Conservation (phyloP, 1,140 invertebrate species). For the Hesperophylax magnus region DNA sequence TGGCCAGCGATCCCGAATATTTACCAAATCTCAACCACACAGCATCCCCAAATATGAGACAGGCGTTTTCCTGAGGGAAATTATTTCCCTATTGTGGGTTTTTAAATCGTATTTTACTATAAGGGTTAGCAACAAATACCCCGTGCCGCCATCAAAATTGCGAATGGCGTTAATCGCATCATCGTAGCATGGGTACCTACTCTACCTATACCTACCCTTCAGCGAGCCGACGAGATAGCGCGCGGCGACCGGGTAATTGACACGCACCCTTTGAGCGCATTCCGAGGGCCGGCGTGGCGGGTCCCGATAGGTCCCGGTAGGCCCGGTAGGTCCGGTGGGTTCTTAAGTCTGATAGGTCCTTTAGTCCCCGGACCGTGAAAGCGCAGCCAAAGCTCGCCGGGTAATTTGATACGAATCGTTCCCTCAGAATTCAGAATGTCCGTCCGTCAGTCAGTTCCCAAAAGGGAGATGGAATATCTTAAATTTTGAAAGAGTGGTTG, state of each 20-base stretch:
- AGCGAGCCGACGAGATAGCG: not conserved
- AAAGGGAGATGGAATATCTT: constrained; percentile 5
- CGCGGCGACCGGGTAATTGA: not conserved
- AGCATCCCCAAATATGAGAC: no score
- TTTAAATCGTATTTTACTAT: no score
- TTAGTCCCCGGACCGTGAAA: not conserved
- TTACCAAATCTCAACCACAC: no score
- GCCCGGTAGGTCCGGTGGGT: no score
- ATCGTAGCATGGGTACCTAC: no score
- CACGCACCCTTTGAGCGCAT: constrained; percentile 17
- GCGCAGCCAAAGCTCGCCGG: constrained; percentile 18
- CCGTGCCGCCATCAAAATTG: not conserved
- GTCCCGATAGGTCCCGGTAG: no score
- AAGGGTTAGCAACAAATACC: no score
- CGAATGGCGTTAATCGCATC: not conserved
- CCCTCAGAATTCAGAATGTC: not conserved
- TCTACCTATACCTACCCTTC: not conserved
- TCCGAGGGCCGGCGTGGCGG: not conserved
- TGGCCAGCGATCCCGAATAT: no score
- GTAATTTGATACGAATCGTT: constrained; percentile 23
- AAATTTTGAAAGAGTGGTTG: not conserved
- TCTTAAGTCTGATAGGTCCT: no score
- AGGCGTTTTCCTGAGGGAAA: no score
- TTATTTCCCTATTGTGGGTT: no score
- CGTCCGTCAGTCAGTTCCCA: not conserved